Conservation (phyloP, 2,797 vertebrate species). For the Chiroxiphia lanceolata region DNA sequence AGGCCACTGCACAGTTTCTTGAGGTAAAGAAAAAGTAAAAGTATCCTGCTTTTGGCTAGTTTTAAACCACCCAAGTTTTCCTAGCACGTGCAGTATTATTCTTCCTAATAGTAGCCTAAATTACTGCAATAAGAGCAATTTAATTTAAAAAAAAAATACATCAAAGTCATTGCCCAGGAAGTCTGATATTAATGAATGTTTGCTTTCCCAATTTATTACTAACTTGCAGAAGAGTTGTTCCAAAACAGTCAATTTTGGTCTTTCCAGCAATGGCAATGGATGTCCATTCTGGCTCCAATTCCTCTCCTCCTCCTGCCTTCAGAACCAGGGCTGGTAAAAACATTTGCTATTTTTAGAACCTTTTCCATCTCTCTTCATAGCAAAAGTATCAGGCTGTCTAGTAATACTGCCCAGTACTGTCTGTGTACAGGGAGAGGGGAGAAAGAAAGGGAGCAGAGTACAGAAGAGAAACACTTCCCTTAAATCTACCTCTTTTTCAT, state of each 20-base stretch:
- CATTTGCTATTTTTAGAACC: conserved; percentile 8
- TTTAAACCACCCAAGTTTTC: background rate
- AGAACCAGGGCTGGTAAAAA: background rate
- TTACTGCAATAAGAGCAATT: background rate
- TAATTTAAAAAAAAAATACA: background rate
- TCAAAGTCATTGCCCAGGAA: background rate
- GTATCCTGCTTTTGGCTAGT: background rate
- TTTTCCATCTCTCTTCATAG: background rate
- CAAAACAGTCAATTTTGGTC: background rate
- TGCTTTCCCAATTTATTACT: background rate
- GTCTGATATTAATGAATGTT: background rate
- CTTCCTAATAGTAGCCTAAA: background rate
- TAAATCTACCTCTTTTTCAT: background rate
- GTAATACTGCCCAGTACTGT: background rate
- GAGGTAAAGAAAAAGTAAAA: background rate
- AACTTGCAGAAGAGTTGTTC: background rate
- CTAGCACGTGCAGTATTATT: background rate
- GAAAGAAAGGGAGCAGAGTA: background rate
- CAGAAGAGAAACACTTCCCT: background rate
- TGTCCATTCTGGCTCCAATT: background rate
- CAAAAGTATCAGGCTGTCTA: background rate
- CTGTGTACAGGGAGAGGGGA: background rate
- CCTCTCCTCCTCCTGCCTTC: conserved; percentile 9
- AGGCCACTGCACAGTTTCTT: background rate
- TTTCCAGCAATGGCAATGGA: background rate